phyloP scores from a whole-genome alignment of 2,113 vertebrate genomes.

The Cephalopholis sonnerati region DNA sequence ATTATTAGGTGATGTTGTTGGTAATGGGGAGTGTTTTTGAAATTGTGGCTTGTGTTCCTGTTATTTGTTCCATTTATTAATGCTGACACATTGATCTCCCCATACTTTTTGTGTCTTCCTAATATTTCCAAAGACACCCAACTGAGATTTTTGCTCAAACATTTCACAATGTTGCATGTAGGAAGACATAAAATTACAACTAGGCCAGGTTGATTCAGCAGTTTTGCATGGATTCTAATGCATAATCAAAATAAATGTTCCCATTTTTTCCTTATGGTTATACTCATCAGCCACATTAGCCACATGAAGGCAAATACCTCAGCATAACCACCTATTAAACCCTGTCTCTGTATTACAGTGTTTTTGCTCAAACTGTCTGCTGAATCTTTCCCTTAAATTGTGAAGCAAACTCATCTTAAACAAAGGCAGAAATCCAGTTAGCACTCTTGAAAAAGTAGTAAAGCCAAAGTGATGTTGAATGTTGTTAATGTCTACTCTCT shows the following conservation, averaged over 20 bases:
- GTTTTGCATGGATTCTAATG: too few relatives aligned
- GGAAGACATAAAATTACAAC: background rate
- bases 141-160: background rate
- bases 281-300: too few relatives aligned
- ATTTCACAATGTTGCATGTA: background rate
- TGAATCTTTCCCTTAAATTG: background rate
- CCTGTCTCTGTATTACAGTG: background rate
- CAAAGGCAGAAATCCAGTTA: slow-evolving; percentile 6
- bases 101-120: background rate
- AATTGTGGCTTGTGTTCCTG: background rate
- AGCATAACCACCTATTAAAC: background rate
- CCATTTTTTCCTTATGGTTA: too few relatives aligned
- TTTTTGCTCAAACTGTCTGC: background rate
- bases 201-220: background rate
- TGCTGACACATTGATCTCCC: background rate
- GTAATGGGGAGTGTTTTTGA: slow-evolving; percentile 15
- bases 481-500: slow-evolving; percentile 1
- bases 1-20: slow-evolving; percentile 16
- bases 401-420: background rate
- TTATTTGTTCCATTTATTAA: slow-evolving; percentile 21
- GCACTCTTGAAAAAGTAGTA: background rate
- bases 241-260: too few relatives aligned
- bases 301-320: background rate
- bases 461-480: background rate
- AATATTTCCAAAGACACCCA: background rate